Conservation (phyloP, 2,888 invertebrate species). For the Plusia festucae region DNA sequence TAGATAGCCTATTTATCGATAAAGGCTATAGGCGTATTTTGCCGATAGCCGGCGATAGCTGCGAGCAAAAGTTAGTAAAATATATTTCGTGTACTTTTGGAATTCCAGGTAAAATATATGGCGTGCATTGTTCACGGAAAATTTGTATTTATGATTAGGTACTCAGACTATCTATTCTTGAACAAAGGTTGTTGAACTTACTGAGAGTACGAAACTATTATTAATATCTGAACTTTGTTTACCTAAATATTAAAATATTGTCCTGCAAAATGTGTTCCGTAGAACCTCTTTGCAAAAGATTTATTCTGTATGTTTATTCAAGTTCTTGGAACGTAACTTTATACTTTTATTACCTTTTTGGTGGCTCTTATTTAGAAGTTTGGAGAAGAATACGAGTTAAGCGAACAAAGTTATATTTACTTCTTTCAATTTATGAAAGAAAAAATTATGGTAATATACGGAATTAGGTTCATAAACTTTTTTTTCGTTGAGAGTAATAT, state of each 20-base stretch:
- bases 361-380: slow-evolving; percentile 22
- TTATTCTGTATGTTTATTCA: slow-evolving; percentile 1
- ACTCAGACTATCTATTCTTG: slow-evolving; percentile 17
- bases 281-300: not conserved
- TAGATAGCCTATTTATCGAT: no score
- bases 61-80: no score
- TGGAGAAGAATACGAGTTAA: slow-evolving; percentile 24
- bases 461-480: not conserved
- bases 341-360: slow-evolving; percentile 28
- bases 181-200: slow-evolving; percentile 27
- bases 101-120: slow-evolving; percentile 33
- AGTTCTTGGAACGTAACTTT: slow-evolving; percentile 25
- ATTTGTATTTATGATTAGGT: slow-evolving; percentile 23
- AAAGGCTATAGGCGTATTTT: no score
- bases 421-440: slow-evolving; percentile 18
- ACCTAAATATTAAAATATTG: slow-evolving; percentile 17
- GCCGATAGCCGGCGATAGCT: no score
- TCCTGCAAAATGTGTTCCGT: not conserved
- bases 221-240: slow-evolving; percentile 15
- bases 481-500: not conserved
- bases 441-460: slow-evolving; percentile 24
- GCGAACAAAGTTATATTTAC: slow-evolving; percentile 26
- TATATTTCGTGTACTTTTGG: slow-evolving; percentile 15
- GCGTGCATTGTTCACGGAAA: slow-evolving; percentile 13
- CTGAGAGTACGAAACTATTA: slow-evolving; percentile 11